Evolutionary conservation across 1,140 invertebrate genomes (phyloP), one percentile per base, ranked within the genome.

Genomic region (Panulirus ornatus): DNA sequence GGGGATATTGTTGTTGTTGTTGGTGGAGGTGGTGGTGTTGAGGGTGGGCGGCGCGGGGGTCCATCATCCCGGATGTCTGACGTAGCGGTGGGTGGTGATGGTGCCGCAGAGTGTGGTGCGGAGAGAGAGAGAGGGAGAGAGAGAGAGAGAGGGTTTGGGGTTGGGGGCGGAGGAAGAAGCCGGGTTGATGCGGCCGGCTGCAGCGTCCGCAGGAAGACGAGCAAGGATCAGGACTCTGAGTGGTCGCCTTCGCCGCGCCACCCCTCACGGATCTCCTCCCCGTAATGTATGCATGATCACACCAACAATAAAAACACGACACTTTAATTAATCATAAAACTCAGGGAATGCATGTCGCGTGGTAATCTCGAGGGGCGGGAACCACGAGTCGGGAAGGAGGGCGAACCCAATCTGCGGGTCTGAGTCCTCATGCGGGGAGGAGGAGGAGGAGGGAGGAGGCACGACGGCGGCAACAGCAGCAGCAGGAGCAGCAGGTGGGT

Each of bases 261-360:
- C 63, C n/a, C 66, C 83, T 47, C 40, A 84, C n/a, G 42, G 51
- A 38, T 36, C 38, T 63, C 30, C 34, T n/a, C 19, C 47, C 66
- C 66, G 22, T 44, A 42, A 66, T 84, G 83, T 47, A 84, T 84
- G 83, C 83, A 73, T 73, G 44, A 84, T 84, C 63, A 84, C 83
- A 73, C 70, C 66, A 47, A 71, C 82, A 84, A 84, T 84, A 84
- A 71, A 71, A 84, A 84, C 82, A 84, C 82, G 63, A 71, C 83
- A 84, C 70, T 71, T 73, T 84, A 84, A 84, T 84, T 73, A 71
- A 73, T 71, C 83, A 84, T 73, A 34, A 47, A 73, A 84, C 42
- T 84, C n/a, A 40, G 83, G 66, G 44, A 73, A 47, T 84, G 83
- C 83, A 84, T 73, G 83, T 47, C 47, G 83, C 42, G 44, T 34